Evolutionary conservation across 2,113 vertebrate genomes (phyloP), one percentile per base, ranked within the genome.

Genomic region (Ovis canadensis): DNA sequence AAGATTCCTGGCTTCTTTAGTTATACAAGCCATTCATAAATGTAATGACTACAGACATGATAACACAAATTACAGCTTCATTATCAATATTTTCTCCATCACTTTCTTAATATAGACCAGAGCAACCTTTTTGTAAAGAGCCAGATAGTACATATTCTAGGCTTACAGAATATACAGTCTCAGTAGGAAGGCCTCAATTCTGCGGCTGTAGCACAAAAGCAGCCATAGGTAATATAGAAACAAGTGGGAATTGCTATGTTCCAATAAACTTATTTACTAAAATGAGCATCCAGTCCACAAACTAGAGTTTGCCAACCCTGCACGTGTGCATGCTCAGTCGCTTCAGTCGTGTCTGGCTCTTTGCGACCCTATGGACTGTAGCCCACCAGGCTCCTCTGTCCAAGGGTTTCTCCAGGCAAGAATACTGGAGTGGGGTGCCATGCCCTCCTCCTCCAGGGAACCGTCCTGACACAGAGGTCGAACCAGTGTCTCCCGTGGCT

Each of bases 401-500:
- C n/a, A 25, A 6, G n/a, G 67, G n/a, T 23, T 23, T 71, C 67
- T 71, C 67, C 67, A 74, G n/a, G n/a, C 36, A 74, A 74, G 67
- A 40, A 12, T 74, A 74, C 67, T 40, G 36, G 36, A 25, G 36
- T 74, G 36, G 10, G 19, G 3, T 25, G 5, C 67, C 67, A 74
- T 74, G 10, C 67, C n/a, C n/a, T 74, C 67, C n/a, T 23, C 10
- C 67, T 74, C 36, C 67, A 74, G 67, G 67, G 67, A 23, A 74
- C 0, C 19, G 6, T 74, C 67, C 36, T 5, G 36, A 74, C 36
- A 23, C 67, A 74, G 36, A 10, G 10, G 13, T 74, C 0, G 0
- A 23, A 40, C n/a, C 21, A 3, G 19, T 6, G 67, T 36, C 67
- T 71, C 67, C 67, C 12, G n/a, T 71, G 67, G 19, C 19, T 23